A percentile compares a stretch with the other conserved stretches of the same genome.
These are phyloP conservation scores for Myrmecophaga tridactyla DNA, from an alignment of 2,113 vertebrate genomes.

Conservation along the genomic window DNA sequence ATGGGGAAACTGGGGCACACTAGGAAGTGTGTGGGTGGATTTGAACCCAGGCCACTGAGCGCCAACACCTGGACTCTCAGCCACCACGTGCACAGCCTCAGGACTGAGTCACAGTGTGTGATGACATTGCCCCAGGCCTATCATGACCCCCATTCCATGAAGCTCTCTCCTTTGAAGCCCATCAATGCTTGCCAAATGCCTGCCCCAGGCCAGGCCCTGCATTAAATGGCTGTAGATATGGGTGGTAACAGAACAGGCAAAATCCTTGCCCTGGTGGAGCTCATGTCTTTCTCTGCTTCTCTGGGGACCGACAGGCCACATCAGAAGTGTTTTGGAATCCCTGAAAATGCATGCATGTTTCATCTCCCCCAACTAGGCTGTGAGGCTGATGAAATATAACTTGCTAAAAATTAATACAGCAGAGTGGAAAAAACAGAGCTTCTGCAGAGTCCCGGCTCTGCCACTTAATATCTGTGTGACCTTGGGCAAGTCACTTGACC, in stretches of 20 bases:
- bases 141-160: not conserved
- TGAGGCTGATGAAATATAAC: not conserved
- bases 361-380: not conserved
- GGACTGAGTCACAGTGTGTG: not conserved
- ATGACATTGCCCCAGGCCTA: not conserved
- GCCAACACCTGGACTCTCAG: not conserved
- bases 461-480: not conserved
- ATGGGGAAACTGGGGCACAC: not conserved
- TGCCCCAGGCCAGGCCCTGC: not conserved
- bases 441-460: not conserved
- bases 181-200: not conserved
- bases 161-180: not conserved
- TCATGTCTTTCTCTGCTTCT: rapidly evolving
- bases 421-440: not conserved
- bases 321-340: not conserved
- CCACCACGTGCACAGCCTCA: not conserved
- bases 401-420: not conserved
- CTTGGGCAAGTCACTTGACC: not conserved
- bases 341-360: not conserved
- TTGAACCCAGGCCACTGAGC: not conserved
- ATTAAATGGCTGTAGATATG: no score
- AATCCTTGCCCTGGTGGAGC: not conserved
- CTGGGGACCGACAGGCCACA: not conserved
- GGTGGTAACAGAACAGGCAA: not conserved
- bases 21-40: not conserved